Evolutionary conservation across 2,113 vertebrate genomes (phyloP), one percentile per base, ranked within the genome.

Genomic region (Rhynchomys soricoides): DNA sequence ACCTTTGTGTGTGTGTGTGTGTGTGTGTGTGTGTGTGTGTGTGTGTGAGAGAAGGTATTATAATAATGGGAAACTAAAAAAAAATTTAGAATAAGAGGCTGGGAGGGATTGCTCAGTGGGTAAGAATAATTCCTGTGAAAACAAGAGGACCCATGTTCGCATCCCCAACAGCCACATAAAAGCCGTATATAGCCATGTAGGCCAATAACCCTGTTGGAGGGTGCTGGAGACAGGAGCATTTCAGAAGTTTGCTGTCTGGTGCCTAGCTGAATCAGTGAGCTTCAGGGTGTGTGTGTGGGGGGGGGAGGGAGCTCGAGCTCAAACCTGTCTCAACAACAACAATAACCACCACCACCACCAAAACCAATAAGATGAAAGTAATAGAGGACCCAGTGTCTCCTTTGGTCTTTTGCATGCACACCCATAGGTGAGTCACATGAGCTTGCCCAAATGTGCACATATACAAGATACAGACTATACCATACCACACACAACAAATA

Each of bases 291-390:
- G n/a, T 0, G 34, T 3, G 5, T 3, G 31, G 17, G 34, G 2
- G 13, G 26, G 26, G 26, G 26, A 64, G 62, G 5, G 19, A n/a
- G 57, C 5, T 1, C 0, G 6, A 1, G 21, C 19, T 7, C 57
- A 3, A 59, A 24, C 24, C 74, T 81, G 78, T 55, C 31, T 55
- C 19, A 78, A 50, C 15, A 21, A 81, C 17, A 79, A 74, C 26
- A 31, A 31, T 15, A 17, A 22, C 2, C 17, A 17, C 19, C 40
- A 10, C 40, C 16, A 11, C 62, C 26, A 10, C 62, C 62, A 2
- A 2, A 57, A 57, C 2, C 19, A 57, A 10, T 82, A 40, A 40
- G 52, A 16, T 85, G 40, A n/a, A 64, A 62, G 15, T 29, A 45
- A 26, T 85, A 64, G 82, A 85, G 26, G 15, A 16, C 40, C 24